Percentiles rank a stretch among this genome's conserved stretches.
Conservation (phyloP, 2,888 invertebrate genomes). For the Troides helena region DNA sequence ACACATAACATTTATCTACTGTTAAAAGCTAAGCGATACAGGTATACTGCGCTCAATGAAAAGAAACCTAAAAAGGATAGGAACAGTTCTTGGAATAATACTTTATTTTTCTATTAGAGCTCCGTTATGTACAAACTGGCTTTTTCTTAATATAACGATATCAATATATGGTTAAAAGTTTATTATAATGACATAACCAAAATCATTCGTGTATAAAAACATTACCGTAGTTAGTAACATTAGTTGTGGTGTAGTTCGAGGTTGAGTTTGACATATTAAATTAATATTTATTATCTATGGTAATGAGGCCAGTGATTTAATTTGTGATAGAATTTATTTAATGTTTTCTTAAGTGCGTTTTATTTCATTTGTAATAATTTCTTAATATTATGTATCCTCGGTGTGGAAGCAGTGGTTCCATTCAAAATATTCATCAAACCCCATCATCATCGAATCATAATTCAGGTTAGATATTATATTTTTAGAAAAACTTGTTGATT, state of each 20-base stretch:
- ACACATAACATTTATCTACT: not conserved
- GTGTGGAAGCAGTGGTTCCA: slow-evolving; percentile 88
- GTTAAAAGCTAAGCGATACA: no score
- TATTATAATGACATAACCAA: no score
- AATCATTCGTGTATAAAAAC: no score
- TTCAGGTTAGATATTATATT: slow-evolving; percentile 77
- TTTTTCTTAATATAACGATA: no score
- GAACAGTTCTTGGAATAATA: no score
- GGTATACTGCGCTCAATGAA: no score
- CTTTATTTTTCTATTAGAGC: no score
- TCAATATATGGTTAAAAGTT: no score
- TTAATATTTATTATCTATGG: slow-evolving; percentile 2
- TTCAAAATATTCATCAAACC: slow-evolving; percentile 87
- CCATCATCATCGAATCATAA: slow-evolving; percentile 90
- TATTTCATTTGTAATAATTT: slow-evolving; percentile 35
- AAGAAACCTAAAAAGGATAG: no score
- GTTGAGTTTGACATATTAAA: not conserved
- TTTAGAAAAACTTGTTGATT: not conserved
- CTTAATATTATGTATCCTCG: slow-evolving; percentile 81
- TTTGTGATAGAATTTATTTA: not conserved
- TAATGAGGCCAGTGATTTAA: slow-evolving; percentile 2
- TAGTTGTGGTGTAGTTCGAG: not conserved
- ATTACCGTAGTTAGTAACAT: no score
- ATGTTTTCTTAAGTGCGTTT: slow-evolving; percentile 18
- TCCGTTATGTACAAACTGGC: no score